Conservation (phyloP, 2,113 vertebrate genomes). For the Phyllostomus discolor region DNA sequence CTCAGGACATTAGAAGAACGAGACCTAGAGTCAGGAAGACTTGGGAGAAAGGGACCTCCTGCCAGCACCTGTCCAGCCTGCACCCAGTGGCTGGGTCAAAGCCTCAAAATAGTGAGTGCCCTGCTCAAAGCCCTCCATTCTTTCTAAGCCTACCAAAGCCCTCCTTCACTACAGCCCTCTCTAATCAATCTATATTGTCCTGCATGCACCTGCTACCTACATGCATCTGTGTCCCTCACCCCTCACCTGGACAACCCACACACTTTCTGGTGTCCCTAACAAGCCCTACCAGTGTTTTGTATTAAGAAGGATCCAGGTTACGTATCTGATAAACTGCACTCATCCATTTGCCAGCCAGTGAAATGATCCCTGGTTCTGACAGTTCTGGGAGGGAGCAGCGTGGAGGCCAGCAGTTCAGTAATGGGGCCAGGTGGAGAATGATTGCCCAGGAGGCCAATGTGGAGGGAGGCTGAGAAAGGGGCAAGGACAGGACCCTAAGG, state of each 20-base stretch:
- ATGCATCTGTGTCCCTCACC: too few species aligned
- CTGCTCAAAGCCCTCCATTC: not conserved
- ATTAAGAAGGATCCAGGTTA: not conserved
- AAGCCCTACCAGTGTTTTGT: not conserved
- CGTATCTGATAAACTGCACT: not conserved
- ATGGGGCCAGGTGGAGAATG: not conserved
- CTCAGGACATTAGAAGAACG: not conserved
- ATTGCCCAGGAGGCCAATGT: not conserved
- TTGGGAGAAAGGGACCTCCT: not conserved
- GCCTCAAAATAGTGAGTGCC: not conserved
- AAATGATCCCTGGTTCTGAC: not conserved
- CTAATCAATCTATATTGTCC: not conserved
- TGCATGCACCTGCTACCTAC: not conserved
- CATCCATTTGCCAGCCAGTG: not conserved
- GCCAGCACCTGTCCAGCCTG: not conserved
- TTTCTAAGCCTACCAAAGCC: not conserved
- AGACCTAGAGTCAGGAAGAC: not conserved
- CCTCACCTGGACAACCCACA: not conserved
- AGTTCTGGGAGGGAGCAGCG: not conserved
- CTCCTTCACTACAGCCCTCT: not conserved
- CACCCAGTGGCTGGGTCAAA: not conserved
- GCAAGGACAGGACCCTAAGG: not conserved
- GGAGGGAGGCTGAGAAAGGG: not conserved
- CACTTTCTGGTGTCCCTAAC: not conserved
- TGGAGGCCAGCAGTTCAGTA: not conserved